Conservation (phyloP, 2,888 invertebrate species). For the Clivina fossor region DNA sequence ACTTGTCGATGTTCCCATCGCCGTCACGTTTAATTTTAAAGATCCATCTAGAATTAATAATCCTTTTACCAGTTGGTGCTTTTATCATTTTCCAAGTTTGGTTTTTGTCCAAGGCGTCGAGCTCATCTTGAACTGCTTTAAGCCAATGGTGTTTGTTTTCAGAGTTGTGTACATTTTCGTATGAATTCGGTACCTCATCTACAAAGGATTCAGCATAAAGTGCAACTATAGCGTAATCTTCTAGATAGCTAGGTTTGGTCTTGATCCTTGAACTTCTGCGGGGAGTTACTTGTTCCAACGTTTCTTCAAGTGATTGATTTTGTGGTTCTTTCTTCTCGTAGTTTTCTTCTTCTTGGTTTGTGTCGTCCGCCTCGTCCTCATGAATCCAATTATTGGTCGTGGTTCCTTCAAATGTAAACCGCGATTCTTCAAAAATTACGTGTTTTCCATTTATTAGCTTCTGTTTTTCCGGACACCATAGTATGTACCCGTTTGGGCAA, state of each 20-base stretch:
- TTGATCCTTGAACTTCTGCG: conserved; percentile 14
- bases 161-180: conserved; percentile 16
- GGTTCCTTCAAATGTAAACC: conserved; percentile 20
- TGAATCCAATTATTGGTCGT: conserved; percentile 18
- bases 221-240: conserved; percentile 24
- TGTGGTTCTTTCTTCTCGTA: conserved; percentile 2
- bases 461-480: conserved; percentile 43
- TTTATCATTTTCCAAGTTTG: conserved; percentile 38
- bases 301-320: conserved; percentile 3
- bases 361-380: background rate
- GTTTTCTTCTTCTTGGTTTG: conserved; percentile 15
- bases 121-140: conserved; percentile 39
- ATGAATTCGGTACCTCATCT: conserved; percentile 28
- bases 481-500: conserved; percentile 44
- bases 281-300: conserved; percentile 2
- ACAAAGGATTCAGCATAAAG: conserved; percentile 29
- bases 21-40: conserved; percentile 38
- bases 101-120: conserved; percentile 37
- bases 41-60: conserved; percentile 38
- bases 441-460: conserved; percentile 37
- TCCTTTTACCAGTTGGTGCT: conserved; percentile 34
- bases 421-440: conserved; percentile 36
- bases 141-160: conserved; percentile 34
- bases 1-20: conserved; percentile 35
- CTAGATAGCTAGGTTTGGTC: conserved; percentile 21